phyloP scores from a whole-genome alignment of 2,797 vertebrate genomes.

The Crocodylus rhombifer region DNA sequence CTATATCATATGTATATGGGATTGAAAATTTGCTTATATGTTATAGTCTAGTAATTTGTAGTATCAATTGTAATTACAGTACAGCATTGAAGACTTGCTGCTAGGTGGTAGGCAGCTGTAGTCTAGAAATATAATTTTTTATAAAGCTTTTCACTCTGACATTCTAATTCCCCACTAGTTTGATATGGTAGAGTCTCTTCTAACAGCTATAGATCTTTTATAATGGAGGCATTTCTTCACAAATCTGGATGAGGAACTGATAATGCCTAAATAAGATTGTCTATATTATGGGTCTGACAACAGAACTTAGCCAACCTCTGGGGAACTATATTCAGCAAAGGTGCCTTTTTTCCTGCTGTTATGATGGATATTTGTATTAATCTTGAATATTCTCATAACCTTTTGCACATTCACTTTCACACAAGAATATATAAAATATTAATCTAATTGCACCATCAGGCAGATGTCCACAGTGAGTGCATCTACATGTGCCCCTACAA shows the following conservation, averaged over 20 bases:
- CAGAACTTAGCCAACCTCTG: neutral
- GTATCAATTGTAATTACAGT: neutral
- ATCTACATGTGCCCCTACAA: too few species aligned
- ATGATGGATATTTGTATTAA: neutral
- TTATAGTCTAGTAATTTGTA: neutral
- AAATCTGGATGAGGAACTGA: neutral
- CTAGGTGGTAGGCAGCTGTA: neutral
- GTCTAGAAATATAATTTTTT: neutral
- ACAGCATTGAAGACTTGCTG: neutral
- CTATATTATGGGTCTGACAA: neutral
- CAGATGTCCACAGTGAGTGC: neutral
- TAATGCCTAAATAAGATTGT: neutral
- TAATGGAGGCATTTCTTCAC: neutral
- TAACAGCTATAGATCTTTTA: neutral
- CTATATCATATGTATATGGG: accelerated
- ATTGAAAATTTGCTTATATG: neutral
- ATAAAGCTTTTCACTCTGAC: neutral
- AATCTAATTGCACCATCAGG: neutral
- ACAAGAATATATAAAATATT: neutral
- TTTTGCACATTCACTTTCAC: neutral
- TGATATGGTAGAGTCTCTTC: neutral
- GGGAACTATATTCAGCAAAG: neutral
- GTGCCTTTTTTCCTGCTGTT: neutral
- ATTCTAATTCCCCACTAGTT: neutral
- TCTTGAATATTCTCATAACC: neutral